These are phyloP conservation scores for Oceanodroma tethys DNA, from an alignment of 2,113 vertebrate genomes.

Conservation along the genomic window DNA sequence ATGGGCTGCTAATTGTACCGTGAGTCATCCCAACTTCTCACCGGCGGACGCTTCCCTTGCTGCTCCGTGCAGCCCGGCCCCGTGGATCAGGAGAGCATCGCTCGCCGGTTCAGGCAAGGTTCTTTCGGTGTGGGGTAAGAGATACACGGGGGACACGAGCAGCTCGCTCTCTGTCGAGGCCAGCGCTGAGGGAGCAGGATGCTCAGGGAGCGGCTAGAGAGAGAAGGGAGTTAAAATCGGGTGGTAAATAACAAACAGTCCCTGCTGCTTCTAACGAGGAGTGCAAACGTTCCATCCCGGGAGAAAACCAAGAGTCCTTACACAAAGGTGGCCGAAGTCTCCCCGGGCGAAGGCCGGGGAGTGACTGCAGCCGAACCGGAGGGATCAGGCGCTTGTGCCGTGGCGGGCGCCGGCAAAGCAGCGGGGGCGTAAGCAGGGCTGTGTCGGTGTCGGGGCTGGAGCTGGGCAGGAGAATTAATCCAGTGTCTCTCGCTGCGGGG, in stretches of 20 bases:
- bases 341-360: neutral
- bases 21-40: neutral
- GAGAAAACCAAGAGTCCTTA: neutral
- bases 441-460: neutral
- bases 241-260: neutral
- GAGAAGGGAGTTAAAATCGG: neutral
- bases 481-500: neutral
- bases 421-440: neutral
- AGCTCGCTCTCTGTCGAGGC: rapidly evolving
- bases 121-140: neutral
- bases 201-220: neutral
- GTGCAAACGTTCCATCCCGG: neutral
- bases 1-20: neutral
- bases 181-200: neutral
- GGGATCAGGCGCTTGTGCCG: neutral
- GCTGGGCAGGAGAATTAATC: neutral
- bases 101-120: rapidly evolving
- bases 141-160: rapidly evolving
- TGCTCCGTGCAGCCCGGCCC: neutral
- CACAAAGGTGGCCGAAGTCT: neutral
- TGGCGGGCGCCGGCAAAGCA: neutral
- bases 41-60: neutral
- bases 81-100: rapidly evolving
- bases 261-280: neutral
- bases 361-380: neutral